Conservation (phyloP, 2,888 invertebrate species). For the Panzeria rudis region DNA sequence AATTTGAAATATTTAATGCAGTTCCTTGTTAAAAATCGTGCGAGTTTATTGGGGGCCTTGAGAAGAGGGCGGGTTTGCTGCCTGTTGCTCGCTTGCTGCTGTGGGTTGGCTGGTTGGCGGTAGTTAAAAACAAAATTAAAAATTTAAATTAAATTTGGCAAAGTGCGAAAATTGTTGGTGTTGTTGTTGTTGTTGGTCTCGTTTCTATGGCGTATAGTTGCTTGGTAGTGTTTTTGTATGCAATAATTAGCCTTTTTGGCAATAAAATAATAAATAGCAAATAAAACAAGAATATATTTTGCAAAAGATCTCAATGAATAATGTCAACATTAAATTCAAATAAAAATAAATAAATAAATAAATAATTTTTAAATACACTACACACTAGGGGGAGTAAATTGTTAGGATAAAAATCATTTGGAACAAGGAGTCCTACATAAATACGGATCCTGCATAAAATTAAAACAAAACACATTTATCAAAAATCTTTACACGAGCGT, state of each 20-base stretch:
- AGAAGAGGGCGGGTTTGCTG: conserved; percentile 15
- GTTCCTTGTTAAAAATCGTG: conserved; percentile 26
- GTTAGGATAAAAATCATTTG: background rate
- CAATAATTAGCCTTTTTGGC: conserved; percentile 32
- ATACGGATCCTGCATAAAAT: no score
- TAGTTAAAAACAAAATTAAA: conserved; percentile 47
- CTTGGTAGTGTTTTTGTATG: background rate
- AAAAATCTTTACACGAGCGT: no score
- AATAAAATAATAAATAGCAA: background rate
- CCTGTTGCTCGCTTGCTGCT: background rate
- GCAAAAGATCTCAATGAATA: conserved; percentile 25
- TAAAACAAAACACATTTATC: no score
- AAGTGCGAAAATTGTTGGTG: conserved; percentile 48
- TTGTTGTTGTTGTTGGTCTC: background rate
- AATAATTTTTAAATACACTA: background rate
- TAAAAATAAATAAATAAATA: background rate
- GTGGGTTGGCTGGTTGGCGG: conserved; percentile 10
- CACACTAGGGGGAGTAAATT: background rate
- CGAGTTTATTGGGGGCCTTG: conserved; percentile 34
- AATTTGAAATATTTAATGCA: conserved; percentile 18
- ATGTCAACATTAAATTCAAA: conserved; percentile 18
- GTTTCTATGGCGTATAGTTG: background rate
- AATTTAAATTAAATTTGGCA: conserved; percentile 61
- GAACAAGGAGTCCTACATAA: no score
- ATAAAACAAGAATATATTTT: background rate